Base-by-base conservation (phyloP, 2,888 invertebrate species). In the Plemyria rubiginata region DNA sequence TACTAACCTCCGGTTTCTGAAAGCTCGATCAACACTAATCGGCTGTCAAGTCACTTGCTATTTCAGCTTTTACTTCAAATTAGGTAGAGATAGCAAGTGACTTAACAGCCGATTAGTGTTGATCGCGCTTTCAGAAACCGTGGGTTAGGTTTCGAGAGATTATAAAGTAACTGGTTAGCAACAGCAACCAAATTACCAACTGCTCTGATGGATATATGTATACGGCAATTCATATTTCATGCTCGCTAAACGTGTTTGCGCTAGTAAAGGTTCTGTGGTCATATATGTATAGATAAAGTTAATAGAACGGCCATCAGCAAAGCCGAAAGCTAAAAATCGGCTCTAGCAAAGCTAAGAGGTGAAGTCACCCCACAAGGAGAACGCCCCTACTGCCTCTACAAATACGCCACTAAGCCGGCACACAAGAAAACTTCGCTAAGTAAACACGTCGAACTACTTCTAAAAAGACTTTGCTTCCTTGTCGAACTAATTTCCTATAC, bases 361-460 rank as follows among this genome's bases (percentile, higher is more conserved):
- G 56, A 58, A 71, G 73, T 78, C 76, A 72, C 73, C 76, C 69
- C 67, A 59, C 66, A 56, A 78, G 78, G 79, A 74, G 77, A 76
- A 72, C 70, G 75, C 66, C 77, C 76, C 70, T 73, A 71, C 73
- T 75, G 71, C 73, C 77, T 80, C 77, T 71, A 74, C 79, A 82
- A 84, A 80, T 76, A 80, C 71, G 72, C 76, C 75, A 75, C 78
- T 78, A 78, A 79, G 77, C 75, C 67, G 68, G 74, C 75, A 78
- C 75, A 79, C 75, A 76, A 77, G 80, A 82, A 79, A 84, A 80
- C 81, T 80, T 82, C 75, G 71, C 69, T 70, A 72, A 75, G 74
- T 78, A 79, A 81, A 83, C 78, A 81, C 77, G 74, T 73, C 65
- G 59, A 71, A 75, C 75, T 77, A 79, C 75, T 73, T 78, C 73